These are phyloP conservation scores for Stegostoma tigrinum DNA, from an alignment of 2,113 vertebrate genomes.

Conservation along the genomic window DNA sequence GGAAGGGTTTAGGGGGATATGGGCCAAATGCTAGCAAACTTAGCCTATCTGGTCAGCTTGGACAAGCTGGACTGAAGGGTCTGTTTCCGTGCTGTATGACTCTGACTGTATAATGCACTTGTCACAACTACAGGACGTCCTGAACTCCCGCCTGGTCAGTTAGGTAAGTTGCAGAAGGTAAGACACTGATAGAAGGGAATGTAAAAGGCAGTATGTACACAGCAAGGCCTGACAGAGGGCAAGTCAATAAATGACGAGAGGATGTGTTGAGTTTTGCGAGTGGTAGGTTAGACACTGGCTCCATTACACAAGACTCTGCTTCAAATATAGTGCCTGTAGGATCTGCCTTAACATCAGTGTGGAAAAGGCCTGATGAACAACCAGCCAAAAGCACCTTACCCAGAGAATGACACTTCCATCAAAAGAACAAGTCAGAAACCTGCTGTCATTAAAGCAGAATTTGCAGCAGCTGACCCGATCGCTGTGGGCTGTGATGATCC, in stretches of 20 bases:
- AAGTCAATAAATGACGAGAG: neutral
- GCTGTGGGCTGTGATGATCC: conserved; percentile 47
- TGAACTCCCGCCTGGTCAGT: neutral
- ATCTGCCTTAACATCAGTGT: too few species aligned
- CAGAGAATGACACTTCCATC: conserved; percentile 52
- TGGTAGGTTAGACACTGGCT: neutral
- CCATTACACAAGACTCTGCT: neutral
- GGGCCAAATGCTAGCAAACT: too few species aligned
- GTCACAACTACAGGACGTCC: too few species aligned
- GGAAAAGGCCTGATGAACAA: neutral
- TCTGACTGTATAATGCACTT: too few species aligned
- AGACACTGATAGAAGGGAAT: neutral
- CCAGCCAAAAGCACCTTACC: conserved; percentile 43
- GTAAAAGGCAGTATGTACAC: neutral
- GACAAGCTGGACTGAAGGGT: too few species aligned
- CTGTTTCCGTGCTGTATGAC: too few species aligned
- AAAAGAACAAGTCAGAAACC: conserved; percentile 49
- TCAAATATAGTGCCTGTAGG: neutral
- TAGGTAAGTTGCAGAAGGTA: neutral
- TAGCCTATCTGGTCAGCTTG: too few species aligned
- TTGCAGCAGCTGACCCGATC: conserved; percentile 51
- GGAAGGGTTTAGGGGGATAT: too few species aligned
- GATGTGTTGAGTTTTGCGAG: neutral
- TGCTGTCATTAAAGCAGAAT: conserved; percentile 55
- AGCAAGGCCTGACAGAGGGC: neutral